These are phyloP conservation scores for Caradrina kadenii DNA, from an alignment of 2,888 invertebrate species.

Conservation along the genomic window DNA sequence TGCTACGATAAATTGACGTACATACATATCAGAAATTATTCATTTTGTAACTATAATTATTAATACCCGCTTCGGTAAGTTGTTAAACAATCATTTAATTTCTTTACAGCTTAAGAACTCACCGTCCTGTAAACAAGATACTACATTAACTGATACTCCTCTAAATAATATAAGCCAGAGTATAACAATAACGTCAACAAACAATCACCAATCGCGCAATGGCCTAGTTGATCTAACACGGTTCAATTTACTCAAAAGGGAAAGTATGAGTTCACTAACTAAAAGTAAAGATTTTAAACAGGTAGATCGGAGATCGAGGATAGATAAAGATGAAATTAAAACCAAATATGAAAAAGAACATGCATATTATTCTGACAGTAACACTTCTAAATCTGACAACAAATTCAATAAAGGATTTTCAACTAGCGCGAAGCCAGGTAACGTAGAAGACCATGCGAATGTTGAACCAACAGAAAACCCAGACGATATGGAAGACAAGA, in stretches of 20 bases:
- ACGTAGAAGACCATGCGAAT: background rate
- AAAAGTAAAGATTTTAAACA: conserved; percentile 7
- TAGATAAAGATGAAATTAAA: background rate
- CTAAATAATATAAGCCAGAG: conserved; percentile 9
- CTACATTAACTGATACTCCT: background rate
- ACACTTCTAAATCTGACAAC: background rate
- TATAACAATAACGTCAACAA: conserved; percentile 4
- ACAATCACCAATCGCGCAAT: conserved; percentile 25
- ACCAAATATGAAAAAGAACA: background rate
- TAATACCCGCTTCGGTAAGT: no score
- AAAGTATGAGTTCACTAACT: background rate
- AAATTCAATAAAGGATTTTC: conserved; percentile 1
- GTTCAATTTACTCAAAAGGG: conserved; percentile 27
- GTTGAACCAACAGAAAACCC: background rate
- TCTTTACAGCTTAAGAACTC: conserved; percentile 22
- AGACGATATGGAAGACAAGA: conserved; percentile 12
- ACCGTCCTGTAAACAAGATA: background rate
- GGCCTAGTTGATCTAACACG: conserved; percentile 47
- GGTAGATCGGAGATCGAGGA: background rate
- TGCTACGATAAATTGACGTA: no score
- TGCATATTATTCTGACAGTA: no score
- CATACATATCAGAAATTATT: no score
- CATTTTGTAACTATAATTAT: no score
- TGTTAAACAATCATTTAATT: background rate
- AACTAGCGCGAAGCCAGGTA: background rate